Percentiles rank a stretch among this genome's conserved stretches.
Evolutionary conservation across 2,113 vertebrate genomes (phyloP).

Genomic region (Stercorarius parasiticus): DNA sequence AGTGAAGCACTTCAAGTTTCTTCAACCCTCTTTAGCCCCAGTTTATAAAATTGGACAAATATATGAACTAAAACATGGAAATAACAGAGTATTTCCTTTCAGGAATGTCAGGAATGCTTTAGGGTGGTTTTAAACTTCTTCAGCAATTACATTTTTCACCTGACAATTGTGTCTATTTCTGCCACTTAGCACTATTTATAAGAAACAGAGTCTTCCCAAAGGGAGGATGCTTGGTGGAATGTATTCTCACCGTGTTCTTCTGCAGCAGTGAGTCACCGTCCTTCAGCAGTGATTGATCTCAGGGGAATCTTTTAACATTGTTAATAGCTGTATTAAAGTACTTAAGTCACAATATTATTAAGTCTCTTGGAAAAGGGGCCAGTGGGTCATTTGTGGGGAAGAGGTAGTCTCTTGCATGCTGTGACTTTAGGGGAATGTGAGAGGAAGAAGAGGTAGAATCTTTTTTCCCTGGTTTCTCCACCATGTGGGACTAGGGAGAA

Average conservation of each 20-base stretch:
- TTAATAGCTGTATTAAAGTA: background rate
- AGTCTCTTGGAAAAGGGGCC: background rate
- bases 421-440: background rate
- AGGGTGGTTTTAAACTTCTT: background rate
- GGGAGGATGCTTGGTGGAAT: background rate
- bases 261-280: background rate
- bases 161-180: background rate
- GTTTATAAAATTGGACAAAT: background rate
- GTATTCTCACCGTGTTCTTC: background rate
- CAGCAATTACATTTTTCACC: background rate
- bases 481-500: rapidly evolving
- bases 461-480: background rate
- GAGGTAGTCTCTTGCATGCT: background rate
- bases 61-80: background rate
- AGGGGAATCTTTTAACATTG: background rate
- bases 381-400: background rate
- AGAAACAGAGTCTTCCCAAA: background rate
- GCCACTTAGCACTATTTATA: background rate
- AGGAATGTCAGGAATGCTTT: background rate
- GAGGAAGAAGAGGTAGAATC: background rate
- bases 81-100: background rate
- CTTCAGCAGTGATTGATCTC: background rate
- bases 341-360: background rate
- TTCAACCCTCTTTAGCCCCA: background rate
- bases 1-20: background rate